A percentile compares a stretch with the other conserved stretches of the same genome.
phyloP scores from a whole-genome alignment of 2,797 vertebrate genomes.

The Acridotheres tristis region DNA sequence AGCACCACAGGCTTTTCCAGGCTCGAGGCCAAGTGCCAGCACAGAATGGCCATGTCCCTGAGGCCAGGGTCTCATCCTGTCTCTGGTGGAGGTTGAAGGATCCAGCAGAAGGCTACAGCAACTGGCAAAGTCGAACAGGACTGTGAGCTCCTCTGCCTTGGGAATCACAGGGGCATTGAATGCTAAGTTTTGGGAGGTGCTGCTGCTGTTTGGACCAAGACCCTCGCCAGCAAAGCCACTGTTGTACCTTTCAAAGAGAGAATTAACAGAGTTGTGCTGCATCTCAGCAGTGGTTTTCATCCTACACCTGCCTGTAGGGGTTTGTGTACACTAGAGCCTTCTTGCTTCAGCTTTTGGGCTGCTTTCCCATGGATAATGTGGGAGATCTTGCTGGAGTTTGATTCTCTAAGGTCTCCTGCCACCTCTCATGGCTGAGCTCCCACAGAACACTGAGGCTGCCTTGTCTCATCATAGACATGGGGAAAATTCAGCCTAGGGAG shows the following conservation, averaged over 20 bases:
- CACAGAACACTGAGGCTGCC: neutral
- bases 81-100: neutral
- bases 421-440: neutral
- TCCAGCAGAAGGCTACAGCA: neutral
- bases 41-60: neutral
- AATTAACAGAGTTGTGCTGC: rapidly evolving
- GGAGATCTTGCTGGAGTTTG: neutral
- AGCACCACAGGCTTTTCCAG: neutral
- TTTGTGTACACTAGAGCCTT: neutral
- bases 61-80: neutral
- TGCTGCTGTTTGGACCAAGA: neutral
- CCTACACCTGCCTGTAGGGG: neutral
- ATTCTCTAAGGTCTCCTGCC: neutral
- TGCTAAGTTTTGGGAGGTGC: neutral
- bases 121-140: neutral
- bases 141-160: neutral
- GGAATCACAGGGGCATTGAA: neutral
- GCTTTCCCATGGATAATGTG: neutral
- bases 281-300: neutral
- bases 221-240: neutral
- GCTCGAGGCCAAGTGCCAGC: neutral
- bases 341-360: neutral
- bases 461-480: neutral
- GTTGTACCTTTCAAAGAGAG: neutral
- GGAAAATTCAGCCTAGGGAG: neutral